Evolutionary conservation across 1,140 invertebrate genomes (phyloP).

Genomic region (Pogonomyrmex barbatus): DNA sequence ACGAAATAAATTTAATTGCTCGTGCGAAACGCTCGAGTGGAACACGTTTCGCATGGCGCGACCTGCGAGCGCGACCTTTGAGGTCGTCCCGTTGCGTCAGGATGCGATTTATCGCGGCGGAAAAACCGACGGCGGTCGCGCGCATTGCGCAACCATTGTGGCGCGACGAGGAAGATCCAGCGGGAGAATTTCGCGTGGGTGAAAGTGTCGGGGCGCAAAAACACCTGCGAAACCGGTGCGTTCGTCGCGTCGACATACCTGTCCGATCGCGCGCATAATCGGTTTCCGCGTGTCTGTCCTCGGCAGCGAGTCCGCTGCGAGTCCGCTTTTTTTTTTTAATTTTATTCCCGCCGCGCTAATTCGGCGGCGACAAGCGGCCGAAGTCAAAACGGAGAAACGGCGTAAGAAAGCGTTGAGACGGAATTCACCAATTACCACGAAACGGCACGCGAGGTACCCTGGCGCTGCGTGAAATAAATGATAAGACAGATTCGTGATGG

Average conservation of each 20-base stretch:
- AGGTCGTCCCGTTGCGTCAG: constrained; percentile 22
- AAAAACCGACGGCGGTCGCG: constrained; percentile 11
- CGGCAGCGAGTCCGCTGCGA: neutral
- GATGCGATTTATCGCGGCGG: neutral
- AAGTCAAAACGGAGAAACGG: constrained; percentile 52
- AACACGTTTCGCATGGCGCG: neutral
- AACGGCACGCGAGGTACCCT: neutral
- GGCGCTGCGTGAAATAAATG: neutral
- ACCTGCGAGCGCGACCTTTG: constrained; percentile 25
- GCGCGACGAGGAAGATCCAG: neutral
- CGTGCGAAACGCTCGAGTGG: neutral
- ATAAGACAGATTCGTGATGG: neutral
- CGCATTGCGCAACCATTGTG: constrained; percentile 11
- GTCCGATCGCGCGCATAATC: neutral
- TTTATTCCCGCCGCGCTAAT: neutral
- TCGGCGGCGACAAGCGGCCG: neutral
- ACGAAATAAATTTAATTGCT: constrained; percentile 39
- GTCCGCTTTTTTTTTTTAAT: neutral
- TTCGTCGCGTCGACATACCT: neutral
- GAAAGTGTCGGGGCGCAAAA: constrained; percentile 29
- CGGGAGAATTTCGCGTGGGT: constrained; percentile 27
- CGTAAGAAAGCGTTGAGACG: constrained; percentile 66
- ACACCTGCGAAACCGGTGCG: constrained; percentile 18
- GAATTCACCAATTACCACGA: constrained; percentile 6
- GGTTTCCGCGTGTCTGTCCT: constrained; percentile 24